Evolutionary conservation across 2,888 invertebrate species (phyloP).

Genomic region (Ypsolopha sequella): DNA sequence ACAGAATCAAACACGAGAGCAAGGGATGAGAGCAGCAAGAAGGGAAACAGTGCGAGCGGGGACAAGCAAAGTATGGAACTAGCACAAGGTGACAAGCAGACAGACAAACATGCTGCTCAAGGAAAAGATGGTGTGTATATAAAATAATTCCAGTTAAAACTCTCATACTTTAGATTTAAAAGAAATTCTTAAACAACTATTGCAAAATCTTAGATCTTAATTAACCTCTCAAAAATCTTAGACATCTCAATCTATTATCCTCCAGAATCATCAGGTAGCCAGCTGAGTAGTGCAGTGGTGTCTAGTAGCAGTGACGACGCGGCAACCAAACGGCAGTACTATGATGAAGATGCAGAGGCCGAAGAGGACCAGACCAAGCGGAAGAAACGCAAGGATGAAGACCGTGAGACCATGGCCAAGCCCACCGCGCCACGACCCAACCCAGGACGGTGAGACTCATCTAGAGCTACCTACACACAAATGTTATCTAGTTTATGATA

Average conservation of each 20-base stretch:
- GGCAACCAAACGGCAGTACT: conserved; percentile 30
- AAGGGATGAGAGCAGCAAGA: conserved; percentile 62
- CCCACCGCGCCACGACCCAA: conserved; percentile 30
- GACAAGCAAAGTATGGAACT: conserved; percentile 60
- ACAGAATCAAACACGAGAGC: conserved; percentile 24
- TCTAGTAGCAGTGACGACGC: conserved; percentile 54
- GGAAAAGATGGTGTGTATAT: conserved; percentile 38
- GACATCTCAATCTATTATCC: conserved; percentile 11
- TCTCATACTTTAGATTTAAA: neutral
- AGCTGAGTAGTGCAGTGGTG: conserved; percentile 49
- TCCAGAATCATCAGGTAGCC: conserved; percentile 18
- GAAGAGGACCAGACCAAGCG: conserved; percentile 75
- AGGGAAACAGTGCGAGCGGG: conserved; percentile 49
- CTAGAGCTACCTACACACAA: conserved; percentile 10
- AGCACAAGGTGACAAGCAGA: conserved; percentile 48
- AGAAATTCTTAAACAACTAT: neutral
- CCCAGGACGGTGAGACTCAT: conserved; percentile 27
- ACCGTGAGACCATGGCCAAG: conserved; percentile 68
- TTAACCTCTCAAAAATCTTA: neutral
- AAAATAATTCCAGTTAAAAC: neutral
- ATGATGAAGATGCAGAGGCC: conserved; percentile 61
- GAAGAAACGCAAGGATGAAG: conserved; percentile 80
- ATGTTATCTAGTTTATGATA: no score
- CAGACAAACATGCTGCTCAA: conserved; percentile 43
- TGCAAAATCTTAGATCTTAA: neutral